phyloP scores from a whole-genome alignment of 1,140 invertebrate species.

The Bacillus rossius region DNA sequence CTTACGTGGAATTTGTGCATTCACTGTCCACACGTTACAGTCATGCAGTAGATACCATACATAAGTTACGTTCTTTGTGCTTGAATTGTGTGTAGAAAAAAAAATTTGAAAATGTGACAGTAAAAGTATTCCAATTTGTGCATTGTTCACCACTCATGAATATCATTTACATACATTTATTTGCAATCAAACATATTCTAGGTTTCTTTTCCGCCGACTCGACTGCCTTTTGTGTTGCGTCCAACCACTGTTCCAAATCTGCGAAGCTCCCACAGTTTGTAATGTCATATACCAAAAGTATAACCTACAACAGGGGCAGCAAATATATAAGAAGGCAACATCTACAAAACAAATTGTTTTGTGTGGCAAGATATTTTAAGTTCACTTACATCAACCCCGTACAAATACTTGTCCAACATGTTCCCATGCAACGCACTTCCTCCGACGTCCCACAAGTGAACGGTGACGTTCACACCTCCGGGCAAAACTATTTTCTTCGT shows the following conservation, averaged over 20 bases:
- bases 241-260: conserved; percentile 67
- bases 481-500: conserved; percentile 63
- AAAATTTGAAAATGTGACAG: no score
- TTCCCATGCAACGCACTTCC: conserved; percentile 64
- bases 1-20: no score
- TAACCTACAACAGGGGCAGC: conserved; percentile 53
- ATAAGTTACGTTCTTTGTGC: no score
- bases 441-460: conserved; percentile 82
- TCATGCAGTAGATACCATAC: no score
- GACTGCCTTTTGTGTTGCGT: conserved; percentile 53
- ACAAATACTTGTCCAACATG: conserved; percentile 83
- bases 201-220: conserved; percentile 50
- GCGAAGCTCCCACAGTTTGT: conserved; percentile 79
- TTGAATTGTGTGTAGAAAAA: no score
- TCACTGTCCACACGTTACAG: no score
- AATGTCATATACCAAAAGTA: conserved; percentile 83
- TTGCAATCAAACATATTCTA: conserved; percentile 71
- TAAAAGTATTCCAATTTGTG: no score
- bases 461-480: conserved; percentile 57
- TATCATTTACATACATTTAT: conserved; percentile 69
- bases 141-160: no score
- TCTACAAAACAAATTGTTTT: no score
- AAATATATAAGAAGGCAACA: not conserved
- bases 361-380: no score
- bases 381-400: conserved; percentile 67